These are phyloP conservation scores for Cyclopterus lumpus DNA, from an alignment of 2,797 vertebrate genomes.

Conservation along the genomic window DNA sequence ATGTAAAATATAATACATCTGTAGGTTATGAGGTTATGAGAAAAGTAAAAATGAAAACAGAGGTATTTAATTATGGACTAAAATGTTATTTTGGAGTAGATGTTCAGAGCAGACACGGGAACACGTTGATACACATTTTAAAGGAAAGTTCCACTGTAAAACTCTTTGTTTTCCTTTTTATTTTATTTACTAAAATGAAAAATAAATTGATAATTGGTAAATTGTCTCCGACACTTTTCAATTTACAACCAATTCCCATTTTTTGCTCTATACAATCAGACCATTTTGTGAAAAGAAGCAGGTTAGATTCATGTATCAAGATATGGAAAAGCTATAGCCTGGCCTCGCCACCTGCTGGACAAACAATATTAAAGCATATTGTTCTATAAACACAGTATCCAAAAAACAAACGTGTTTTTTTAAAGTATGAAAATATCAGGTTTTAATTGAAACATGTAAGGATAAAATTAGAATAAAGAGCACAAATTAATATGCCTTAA, in stretches of 20 bases:
- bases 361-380: constrained; percentile 1
- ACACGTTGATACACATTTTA: background rate
- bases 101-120: background rate
- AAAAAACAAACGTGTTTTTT: background rate
- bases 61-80: background rate
- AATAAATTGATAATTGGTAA: too few species aligned
- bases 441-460: background rate
- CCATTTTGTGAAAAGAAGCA: background rate
- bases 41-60: background rate
- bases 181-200: background rate
- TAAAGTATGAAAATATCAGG: too few species aligned
- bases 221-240: background rate
- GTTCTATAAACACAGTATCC: background rate
- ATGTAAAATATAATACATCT: constrained; percentile 6
- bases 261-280: background rate
- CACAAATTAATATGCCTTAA: background rate
- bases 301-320: background rate
- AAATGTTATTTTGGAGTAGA: background rate
- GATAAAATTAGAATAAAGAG: background rate
- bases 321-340: background rate
- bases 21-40: background rate
- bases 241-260: background rate
- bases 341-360: constrained; percentile 27
- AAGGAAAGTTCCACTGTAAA: background rate
- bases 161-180: background rate